Base-by-base conservation (phyloP, 1,140 invertebrate genomes). In the Psilanteris sp. region DNA sequence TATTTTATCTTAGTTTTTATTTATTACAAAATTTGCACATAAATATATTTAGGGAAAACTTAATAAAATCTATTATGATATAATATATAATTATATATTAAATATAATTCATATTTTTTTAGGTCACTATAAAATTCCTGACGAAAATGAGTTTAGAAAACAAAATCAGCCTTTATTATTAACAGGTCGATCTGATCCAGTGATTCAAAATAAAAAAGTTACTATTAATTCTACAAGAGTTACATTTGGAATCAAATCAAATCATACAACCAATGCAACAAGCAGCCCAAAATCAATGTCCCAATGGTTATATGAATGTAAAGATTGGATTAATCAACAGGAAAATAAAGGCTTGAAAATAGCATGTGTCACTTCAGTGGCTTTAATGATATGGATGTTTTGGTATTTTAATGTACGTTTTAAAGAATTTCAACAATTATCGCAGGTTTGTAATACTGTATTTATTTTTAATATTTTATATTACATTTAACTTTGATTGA, bases 71-170 rank as follows among this genome's bases (percentile, higher is more conserved):
- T n/a, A n/a, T n/a, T n/a, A n/a, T n/a, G n/a, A n/a, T n/a, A n/a
- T n/a, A n/a, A n/a, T n/a, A n/a, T n/a, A n/a, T n/a, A n/a, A n/a
- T n/a, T n/a, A n/a, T n/a, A n/a, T n/a, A n/a, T n/a, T n/a, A n/a
- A n/a, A n/a, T n/a, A n/a, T n/a, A n/a, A n/a, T 8, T 6, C n/a
- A 8, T 24, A 7, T 18, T 62, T n/a, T 54, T 78, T 79, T 91
- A 74, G 93, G 94, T 1, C 93, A 96, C 83, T 96, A 97, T 82
- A 92, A 96, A 88, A 90, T 96, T 50, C 95, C 84, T 0, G 36
- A 76, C 0, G 87, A 87, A 36, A 48, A 68, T 0, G 87, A 87
- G 41, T 88, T 86, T 54, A 83, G 85, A 50, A 64, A 79, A 0
- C 83, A 84, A 26, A 86, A 85, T 37, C 85, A 90, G 29, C 87